Conservation (phyloP, 1,140 invertebrate species). For the Kradibia gibbosae region DNA sequence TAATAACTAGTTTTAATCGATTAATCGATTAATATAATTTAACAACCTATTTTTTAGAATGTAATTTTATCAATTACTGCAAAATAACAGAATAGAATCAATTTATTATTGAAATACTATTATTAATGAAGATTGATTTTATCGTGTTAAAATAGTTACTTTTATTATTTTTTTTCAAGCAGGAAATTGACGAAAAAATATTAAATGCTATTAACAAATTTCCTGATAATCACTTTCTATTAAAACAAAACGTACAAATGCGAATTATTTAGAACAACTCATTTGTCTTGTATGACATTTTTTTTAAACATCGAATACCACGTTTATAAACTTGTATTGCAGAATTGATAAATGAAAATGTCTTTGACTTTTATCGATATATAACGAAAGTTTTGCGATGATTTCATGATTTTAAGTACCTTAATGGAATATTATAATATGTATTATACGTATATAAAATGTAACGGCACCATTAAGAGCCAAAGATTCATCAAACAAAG, state of each 20-base stretch:
- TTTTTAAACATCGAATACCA: constrained; percentile 44
- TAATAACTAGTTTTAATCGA: constrained; percentile 49
- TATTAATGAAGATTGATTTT: background rate
- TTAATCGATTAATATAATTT: constrained; percentile 32
- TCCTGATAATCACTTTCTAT: constrained; percentile 34
- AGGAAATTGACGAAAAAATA: background rate
- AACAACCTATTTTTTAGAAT: too few species aligned
- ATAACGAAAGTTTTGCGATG: constrained; percentile 45
- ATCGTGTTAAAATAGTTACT: background rate
- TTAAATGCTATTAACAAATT: background rate
- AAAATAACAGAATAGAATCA: constrained; percentile 34
- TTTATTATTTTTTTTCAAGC: background rate
- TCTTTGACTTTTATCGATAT: constrained; percentile 46
- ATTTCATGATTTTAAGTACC: constrained; percentile 47
- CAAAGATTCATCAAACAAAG: constrained; percentile 54
- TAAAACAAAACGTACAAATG: constrained; percentile 28
- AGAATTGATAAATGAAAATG: constrained; percentile 43
- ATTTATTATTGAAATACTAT: constrained; percentile 34
- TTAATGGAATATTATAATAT: constrained; percentile 46
- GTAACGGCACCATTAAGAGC: constrained; percentile 51
- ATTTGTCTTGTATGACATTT: constrained; percentile 37
- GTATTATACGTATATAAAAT: constrained; percentile 49
- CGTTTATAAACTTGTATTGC: constrained; percentile 37
- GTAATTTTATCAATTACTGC: constrained; percentile 26
- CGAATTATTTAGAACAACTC: constrained; percentile 38